A percentile compares a stretch with the other conserved stretches of the same genome.
Evolutionary conservation across 2,113 vertebrate species (phyloP).

Genomic region (Bucco capensis): DNA sequence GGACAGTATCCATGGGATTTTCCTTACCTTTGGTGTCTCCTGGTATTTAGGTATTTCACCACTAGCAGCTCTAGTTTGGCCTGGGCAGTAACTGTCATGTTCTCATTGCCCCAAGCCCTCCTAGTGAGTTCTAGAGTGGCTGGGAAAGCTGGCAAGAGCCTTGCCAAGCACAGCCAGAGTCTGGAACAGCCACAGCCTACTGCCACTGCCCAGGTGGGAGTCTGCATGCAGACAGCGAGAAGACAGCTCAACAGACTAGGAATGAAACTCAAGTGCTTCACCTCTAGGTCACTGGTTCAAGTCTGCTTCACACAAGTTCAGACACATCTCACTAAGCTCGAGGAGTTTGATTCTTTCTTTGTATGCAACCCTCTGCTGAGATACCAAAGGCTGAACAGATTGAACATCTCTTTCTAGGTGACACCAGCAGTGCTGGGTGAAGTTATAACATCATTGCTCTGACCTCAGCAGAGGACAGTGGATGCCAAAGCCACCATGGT

Average conservation of each 20-base stretch:
- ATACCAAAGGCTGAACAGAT: neutral
- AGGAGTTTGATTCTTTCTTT: neutral
- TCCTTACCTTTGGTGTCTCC: conserved; percentile 50
- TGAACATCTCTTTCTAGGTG: neutral
- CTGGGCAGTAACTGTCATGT: neutral
- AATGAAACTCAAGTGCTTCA: neutral
- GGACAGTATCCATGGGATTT: neutral
- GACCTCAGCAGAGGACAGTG: accelerated
- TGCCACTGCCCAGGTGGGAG: neutral
- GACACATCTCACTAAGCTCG: neutral
- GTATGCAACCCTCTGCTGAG: neutral
- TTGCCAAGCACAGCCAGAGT: neutral
- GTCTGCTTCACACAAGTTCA: neutral
- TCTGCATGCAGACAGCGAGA: neutral
- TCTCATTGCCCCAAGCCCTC: neutral
- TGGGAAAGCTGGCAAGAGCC: neutral
- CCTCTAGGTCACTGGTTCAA: conserved; percentile 63
- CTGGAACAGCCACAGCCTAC: accelerated
- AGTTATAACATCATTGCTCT: neutral
- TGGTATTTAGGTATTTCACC: conserved; percentile 25
- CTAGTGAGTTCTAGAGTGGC: neutral
- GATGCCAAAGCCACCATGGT: neutral
- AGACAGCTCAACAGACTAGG: neutral
- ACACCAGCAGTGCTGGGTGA: neutral
- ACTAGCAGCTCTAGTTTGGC: conserved; percentile 14